Evolutionary conservation across 1,140 invertebrate genomes (phyloP), one percentile per base, ranked within the genome.

Genomic region (Neodiprion pinetum): DNA sequence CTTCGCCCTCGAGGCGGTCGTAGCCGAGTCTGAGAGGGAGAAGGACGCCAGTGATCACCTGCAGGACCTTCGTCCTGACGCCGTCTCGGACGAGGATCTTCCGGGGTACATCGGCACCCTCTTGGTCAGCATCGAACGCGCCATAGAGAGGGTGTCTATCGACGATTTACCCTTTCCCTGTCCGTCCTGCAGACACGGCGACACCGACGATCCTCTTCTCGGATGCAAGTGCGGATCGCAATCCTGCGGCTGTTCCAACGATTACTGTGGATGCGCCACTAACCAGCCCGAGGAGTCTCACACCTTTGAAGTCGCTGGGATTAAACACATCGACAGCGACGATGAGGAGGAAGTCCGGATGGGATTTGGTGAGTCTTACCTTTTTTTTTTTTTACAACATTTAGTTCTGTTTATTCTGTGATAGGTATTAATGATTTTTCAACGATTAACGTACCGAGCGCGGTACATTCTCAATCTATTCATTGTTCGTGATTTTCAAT

Each of bases 301-400:
- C 21, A 89, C 90, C 82, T 93, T 93, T 80, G 92, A 93, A 83
- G 86, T 93, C 73, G 92, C 90, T 10, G 91, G 91, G n/a, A 92
- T 92, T 74, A 93, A 93, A 84, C 93, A 93, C 83, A 93, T 93
- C 78, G 93, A 93, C 84, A 93, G 92, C 80, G 93, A 93, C 80
- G 92, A 93, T 75, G 92, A 93, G 80, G 91, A 92, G 71, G 91
- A 91, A 77, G 87, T 88, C 12, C 81, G 87, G 50, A 88, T 88
- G 87, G 87, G 85, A 47, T 88, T 88, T 72, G 87, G 87, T 88
- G 71, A 88, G 86, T 87, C 49, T 74, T 71, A 1, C 0, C 28
- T 40, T 40, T 40, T 40, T 67, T 73, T 73, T 21, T 9, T 40
- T 9, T 9, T 50, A 48, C 70, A 70, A 75, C 48, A 68, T 69